Conservation (phyloP, 2,113 vertebrate genomes). For the Pseudorasbora parva region DNA sequence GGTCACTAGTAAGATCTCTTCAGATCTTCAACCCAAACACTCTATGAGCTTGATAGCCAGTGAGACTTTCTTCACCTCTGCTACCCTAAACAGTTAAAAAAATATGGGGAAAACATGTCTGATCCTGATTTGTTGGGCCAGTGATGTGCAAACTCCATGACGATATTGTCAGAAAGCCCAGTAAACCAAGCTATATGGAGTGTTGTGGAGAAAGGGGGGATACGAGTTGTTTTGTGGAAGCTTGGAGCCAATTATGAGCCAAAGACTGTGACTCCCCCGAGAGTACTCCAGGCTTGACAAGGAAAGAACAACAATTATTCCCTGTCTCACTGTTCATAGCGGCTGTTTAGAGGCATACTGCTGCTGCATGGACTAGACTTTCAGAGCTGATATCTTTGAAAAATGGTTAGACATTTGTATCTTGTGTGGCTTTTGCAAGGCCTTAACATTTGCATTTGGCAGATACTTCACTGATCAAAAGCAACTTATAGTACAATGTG, state of each 20-base stretch:
- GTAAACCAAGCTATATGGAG: slow-evolving; percentile 33
- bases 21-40: neutral
- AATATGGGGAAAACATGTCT: neutral
- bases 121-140: slow-evolving; percentile 31
- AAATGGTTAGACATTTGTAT: slow-evolving; percentile 2
- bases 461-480: neutral
- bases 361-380: slow-evolving; percentile 13
- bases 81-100: neutral
- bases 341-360: slow-evolving; percentile 24
- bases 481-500: neutral
- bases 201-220: slow-evolving; percentile 15
- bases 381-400: slow-evolving; percentile 2
- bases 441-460: neutral
- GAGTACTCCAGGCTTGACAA: slow-evolving; percentile 34
- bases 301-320: slow-evolving; percentile 46
- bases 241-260: slow-evolving; percentile 53
- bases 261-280: slow-evolving; percentile 47
- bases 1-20: too few relatives aligned
- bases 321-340: slow-evolving; percentile 36
- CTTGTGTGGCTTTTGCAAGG: neutral
- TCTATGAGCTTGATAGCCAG: neutral
- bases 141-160: slow-evolving; percentile 38
- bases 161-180: slow-evolving; percentile 32
- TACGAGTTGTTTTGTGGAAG: slow-evolving; percentile 43
- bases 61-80: neutral